These are phyloP conservation scores for Syngnathus rostellatus DNA, from an alignment of 2,797 vertebrate genomes.

Conservation along the genomic window DNA sequence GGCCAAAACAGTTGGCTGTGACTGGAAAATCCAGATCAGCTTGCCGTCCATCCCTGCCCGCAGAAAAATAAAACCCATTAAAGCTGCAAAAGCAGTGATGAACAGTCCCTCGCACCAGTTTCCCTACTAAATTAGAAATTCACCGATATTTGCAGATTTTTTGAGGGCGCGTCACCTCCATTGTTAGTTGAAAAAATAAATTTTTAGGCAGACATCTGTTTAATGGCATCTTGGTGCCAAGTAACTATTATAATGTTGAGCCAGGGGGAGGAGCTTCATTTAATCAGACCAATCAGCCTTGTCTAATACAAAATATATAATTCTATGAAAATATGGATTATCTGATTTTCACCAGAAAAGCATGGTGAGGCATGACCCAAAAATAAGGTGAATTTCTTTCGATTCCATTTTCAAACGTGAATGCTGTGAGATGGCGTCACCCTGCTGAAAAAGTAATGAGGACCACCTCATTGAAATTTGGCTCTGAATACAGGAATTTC, in stretches of 20 bases:
- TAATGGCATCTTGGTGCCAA: too few relatives aligned
- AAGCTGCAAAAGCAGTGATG: not conserved
- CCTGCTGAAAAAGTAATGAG: not conserved
- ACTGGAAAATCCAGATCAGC: conserved; percentile 80
- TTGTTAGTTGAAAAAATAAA: not conserved
- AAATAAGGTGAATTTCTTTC: not conserved
- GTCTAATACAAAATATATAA: not conserved
- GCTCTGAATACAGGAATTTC: not conserved
- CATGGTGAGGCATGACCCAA: too few relatives aligned
- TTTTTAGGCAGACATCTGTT: too few relatives aligned
- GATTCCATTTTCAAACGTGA: not conserved
- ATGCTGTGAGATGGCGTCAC: not conserved
- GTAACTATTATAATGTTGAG: not conserved
- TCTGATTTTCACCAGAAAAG: not conserved
- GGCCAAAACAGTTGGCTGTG: conserved; percentile 80
- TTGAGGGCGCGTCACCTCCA: not conserved
- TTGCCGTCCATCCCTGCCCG: conserved; percentile 77
- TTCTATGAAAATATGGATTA: not conserved
- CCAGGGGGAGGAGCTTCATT: not conserved
- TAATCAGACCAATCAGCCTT: not conserved
- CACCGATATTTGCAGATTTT: not conserved
- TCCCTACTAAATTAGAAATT: too few relatives aligned
- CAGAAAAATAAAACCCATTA: conserved; percentile 8
- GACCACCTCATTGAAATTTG: not conserved
- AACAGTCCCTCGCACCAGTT: not conserved